Percentiles rank a stretch among this genome's conserved stretches.
Conservation (phyloP, 2,113 vertebrate species). For the Stegostoma tigrinum region DNA sequence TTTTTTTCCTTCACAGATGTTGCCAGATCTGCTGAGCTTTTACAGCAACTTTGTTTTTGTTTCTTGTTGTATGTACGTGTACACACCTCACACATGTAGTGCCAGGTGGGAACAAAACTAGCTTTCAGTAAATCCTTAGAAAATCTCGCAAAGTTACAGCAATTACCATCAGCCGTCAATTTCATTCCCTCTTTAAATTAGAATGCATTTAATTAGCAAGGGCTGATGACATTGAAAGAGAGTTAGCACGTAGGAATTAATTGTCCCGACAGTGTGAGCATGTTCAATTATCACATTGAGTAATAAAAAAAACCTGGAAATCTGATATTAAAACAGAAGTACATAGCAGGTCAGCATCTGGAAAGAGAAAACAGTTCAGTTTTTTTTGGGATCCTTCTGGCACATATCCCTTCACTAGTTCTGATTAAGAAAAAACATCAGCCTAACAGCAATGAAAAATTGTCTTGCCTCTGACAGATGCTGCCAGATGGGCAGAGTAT, state of each 20-base stretch:
- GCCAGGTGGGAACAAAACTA: neutral
- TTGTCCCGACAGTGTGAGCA: neutral
- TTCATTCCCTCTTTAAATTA: constrained; percentile 25
- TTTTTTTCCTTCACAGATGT: too few relatives aligned
- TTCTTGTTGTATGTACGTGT: too few relatives aligned
- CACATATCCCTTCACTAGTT: neutral
- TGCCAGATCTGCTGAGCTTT: too few relatives aligned
- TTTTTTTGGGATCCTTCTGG: neutral
- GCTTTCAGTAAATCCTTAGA: neutral
- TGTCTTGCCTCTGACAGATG: neutral
- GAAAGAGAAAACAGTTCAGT: neutral
- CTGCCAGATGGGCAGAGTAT: neutral
- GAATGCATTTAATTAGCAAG: constrained; percentile 12
- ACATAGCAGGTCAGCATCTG: neutral
- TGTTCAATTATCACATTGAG: constrained; percentile 23
- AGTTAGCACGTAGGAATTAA: constrained; percentile 20
- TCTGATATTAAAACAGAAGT: constrained; percentile 21
- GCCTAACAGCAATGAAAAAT: neutral
- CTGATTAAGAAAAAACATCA: neutral
- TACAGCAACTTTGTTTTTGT: too few relatives aligned
- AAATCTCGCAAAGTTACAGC: neutral
- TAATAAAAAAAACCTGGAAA: constrained; percentile 21
- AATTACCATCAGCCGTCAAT: neutral
- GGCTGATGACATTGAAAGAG: constrained; percentile 16
- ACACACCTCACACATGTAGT: too few relatives aligned